These are phyloP conservation scores for Myanophis thanlyinensis DNA, from an alignment of 2,113 vertebrate genomes.

Conservation along the genomic window DNA sequence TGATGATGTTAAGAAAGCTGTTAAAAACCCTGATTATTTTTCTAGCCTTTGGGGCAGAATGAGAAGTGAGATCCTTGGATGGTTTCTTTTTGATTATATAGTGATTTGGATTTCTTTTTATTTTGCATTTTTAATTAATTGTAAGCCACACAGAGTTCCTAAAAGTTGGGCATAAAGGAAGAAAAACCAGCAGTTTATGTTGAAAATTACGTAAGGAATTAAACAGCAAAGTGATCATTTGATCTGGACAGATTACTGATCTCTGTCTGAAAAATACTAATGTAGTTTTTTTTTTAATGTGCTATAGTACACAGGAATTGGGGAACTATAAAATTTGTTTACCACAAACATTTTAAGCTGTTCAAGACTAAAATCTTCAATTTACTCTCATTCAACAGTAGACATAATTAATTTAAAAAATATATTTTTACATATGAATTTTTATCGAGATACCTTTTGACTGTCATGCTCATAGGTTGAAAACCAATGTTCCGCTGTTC, in stretches of 20 bases:
- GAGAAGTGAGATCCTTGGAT: background rate
- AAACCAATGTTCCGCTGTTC: slow-evolving; percentile 84
- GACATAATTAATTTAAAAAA: slow-evolving; percentile 14
- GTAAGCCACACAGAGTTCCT: background rate
- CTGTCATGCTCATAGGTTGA: slow-evolving; percentile 80
- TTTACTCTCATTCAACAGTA: background rate
- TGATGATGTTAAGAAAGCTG: background rate
- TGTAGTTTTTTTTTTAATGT: background rate
- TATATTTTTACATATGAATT: background rate
- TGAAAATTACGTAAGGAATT: background rate
- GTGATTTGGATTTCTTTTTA: background rate
- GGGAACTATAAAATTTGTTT: background rate
- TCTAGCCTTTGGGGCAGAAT: background rate
- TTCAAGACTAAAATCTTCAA: background rate
- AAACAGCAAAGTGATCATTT: background rate
- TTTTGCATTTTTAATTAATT: background rate
- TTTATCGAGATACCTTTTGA: slow-evolving; percentile 74
- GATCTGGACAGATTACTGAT: background rate
- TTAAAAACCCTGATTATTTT: background rate
- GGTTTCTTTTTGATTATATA: background rate
- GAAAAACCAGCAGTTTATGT: background rate
- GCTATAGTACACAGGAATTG: background rate
- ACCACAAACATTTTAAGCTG: background rate
- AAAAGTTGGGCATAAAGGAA: background rate
- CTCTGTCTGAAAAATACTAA: background rate